These are phyloP conservation scores for Drosophila basisetae DNA, from an alignment of 2,888 invertebrate genomes.

Conservation along the genomic window DNA sequence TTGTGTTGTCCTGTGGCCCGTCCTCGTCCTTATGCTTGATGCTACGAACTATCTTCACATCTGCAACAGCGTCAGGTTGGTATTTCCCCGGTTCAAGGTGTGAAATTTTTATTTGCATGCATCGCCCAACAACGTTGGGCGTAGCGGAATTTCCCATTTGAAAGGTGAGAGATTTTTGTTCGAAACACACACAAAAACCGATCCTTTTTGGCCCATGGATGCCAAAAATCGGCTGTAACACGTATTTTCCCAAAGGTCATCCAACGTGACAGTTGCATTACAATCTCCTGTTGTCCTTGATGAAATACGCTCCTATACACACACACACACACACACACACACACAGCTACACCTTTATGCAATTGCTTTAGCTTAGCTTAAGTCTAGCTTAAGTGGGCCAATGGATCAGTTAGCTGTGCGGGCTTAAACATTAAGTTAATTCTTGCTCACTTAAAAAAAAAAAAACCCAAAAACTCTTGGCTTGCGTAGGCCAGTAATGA, in stretches of 20 bases:
- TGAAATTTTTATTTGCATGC: conserved; percentile 81
- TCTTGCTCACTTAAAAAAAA: conserved; percentile 23
- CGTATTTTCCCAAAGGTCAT: conserved; percentile 79
- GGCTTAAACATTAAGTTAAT: conserved; percentile 44
- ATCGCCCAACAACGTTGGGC: conserved; percentile 31
- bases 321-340: conserved; percentile 1
- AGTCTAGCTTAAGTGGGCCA: conserved; percentile 56
- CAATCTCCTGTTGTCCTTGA: conserved; percentile 49
- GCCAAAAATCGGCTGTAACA: conserved; percentile 50
- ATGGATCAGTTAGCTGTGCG: conserved; percentile 27
- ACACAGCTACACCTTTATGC: neutral
- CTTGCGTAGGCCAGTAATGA: neutral
- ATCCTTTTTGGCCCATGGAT: conserved; percentile 38
- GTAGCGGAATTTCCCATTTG: conserved; percentile 72
- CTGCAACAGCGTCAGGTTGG: conserved; percentile 50
- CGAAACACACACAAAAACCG: conserved; percentile 17
- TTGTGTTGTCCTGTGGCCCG: neutral
- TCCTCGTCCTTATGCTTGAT: neutral
- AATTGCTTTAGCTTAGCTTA: conserved; percentile 27
- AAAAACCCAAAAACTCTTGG: neutral
- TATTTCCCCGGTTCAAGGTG: conserved; percentile 74
- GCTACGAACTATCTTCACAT: conserved; percentile 15
- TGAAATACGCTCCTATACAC: conserved; percentile 3
- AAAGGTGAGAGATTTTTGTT: conserved; percentile 71
- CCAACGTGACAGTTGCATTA: conserved; percentile 58